Conservation (phyloP, 2,797 vertebrate genomes). For the Girardinus metallicus region DNA sequence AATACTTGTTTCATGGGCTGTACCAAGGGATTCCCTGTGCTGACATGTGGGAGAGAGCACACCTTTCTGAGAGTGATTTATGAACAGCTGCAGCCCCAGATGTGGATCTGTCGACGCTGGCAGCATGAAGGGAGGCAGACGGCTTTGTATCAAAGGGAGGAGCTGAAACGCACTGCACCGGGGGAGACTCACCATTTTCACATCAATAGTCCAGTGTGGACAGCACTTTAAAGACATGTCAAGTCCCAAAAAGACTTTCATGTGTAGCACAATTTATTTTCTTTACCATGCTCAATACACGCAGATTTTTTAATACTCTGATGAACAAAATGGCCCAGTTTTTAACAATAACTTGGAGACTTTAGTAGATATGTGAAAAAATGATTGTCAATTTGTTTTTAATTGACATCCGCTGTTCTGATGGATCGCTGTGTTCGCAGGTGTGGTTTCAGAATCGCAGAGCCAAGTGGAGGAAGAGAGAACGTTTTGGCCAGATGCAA, state of each 20-base stretch:
- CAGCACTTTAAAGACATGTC: constrained; percentile 79
- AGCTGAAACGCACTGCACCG: constrained; percentile 65
- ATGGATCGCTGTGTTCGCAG: constrained; percentile 72
- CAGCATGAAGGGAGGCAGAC: constrained; percentile 76
- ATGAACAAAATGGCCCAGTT: constrained; percentile 19
- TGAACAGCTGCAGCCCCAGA: constrained; percentile 75
- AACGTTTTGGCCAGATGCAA: constrained; percentile 98
- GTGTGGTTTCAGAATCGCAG: constrained; percentile 99
- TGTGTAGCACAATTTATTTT: constrained; percentile 75
- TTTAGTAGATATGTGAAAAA: constrained; percentile 11
- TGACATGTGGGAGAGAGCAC: constrained; percentile 74
- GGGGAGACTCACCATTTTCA: constrained; percentile 68
- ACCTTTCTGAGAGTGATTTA: constrained; percentile 78
- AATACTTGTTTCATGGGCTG: constrained; percentile 49
- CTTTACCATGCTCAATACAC: constrained; percentile 59
- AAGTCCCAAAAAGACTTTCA: constrained; percentile 78
- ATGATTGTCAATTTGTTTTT: constrained; percentile 11
- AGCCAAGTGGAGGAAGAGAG: constrained; percentile 98
- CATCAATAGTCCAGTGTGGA: constrained; percentile 74
- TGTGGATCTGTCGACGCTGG: constrained; percentile 78
- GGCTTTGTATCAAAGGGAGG: constrained; percentile 75
- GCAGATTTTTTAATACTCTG: constrained; percentile 27
- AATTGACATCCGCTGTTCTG: constrained; percentile 17
- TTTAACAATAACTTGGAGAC: not conserved
- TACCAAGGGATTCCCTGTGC: constrained; percentile 67